phyloP scores from a whole-genome alignment of 2,113 vertebrate genomes.

The Hippocampus comes region DNA sequence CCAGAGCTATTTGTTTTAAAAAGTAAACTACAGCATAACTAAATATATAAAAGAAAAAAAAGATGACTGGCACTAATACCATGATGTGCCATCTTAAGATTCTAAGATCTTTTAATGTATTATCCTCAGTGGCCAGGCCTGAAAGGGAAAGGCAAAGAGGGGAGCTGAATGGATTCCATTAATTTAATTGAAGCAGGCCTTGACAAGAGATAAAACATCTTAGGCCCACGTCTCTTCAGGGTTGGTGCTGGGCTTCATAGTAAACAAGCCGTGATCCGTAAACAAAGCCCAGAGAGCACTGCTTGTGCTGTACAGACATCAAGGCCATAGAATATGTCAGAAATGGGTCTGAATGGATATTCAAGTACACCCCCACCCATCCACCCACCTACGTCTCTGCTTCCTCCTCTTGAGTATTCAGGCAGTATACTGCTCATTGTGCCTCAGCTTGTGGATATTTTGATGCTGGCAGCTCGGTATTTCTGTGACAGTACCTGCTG shows the following conservation, averaged over 20 bases:
- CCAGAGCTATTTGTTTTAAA: not conserved
- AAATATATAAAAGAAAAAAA: slow-evolving; percentile 61
- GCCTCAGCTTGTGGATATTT: slow-evolving; percentile 63
- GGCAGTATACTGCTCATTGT: slow-evolving; percentile 65
- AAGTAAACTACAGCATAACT: not conserved
- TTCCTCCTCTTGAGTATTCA: slow-evolving; percentile 62
- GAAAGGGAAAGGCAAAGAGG: slow-evolving; percentile 82
- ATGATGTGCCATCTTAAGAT: slow-evolving; percentile 93
- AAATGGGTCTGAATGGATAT: slow-evolving; percentile 76
- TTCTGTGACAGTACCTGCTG: slow-evolving; percentile 59
- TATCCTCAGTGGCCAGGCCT: slow-evolving; percentile 80
- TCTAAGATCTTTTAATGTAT: slow-evolving; percentile 99
- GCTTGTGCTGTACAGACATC: slow-evolving; percentile 77
- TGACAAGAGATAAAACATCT: slow-evolving; percentile 98
- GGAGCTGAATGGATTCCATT: slow-evolving; percentile 98
- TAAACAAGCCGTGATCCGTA: slow-evolving; percentile 91
- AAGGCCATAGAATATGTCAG: slow-evolving; percentile 84
- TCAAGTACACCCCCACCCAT: slow-evolving; percentile 71
- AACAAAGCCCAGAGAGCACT: slow-evolving; percentile 76
- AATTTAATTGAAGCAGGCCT: slow-evolving; percentile 99
- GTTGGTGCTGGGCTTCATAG: slow-evolving; percentile 77
- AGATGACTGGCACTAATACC: slow-evolving; percentile 84
- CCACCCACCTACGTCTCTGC: not conserved
- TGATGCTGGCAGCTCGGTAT: slow-evolving; percentile 70
- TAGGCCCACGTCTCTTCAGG: slow-evolving; percentile 86